Percentiles rank a stretch among this genome's conserved stretches.
Evolutionary conservation across 2,113 vertebrate species (phyloP).

Genomic region (Sisor rabdophorus): DNA sequence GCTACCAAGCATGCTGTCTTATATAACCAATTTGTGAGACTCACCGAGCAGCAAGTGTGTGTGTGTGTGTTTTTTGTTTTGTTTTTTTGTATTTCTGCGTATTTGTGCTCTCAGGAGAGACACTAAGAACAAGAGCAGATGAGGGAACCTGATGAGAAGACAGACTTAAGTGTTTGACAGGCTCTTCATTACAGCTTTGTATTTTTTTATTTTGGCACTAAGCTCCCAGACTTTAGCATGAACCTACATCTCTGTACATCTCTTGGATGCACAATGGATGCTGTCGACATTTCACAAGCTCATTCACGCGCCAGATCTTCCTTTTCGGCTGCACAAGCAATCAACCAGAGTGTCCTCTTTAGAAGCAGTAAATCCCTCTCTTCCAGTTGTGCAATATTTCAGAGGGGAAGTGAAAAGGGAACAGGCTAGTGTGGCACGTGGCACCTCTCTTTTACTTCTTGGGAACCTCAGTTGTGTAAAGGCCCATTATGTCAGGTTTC

Average conservation of each 20-base stretch:
- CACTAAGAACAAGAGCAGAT: constrained; percentile 12
- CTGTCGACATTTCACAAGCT: neutral
- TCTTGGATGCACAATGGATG: neutral
- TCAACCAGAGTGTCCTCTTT: constrained; percentile 12
- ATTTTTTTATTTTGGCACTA: neutral
- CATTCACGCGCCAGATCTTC: neutral
- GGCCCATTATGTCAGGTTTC: constrained; percentile 47
- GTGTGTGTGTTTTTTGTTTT: constrained; percentile 56
- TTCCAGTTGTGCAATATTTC: constrained; percentile 49
- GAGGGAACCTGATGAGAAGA: constrained; percentile 33
- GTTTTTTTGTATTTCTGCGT: constrained; percentile 30
- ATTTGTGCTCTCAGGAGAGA: constrained; percentile 45
- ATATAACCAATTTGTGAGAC: constrained; percentile 84
- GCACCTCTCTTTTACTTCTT: constrained; percentile 40
- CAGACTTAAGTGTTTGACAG: constrained; percentile 34
- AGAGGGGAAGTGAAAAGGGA: constrained; percentile 50
- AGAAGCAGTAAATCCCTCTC: constrained; percentile 33
- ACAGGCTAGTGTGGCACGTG: constrained; percentile 44
- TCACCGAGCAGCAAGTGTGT: constrained; percentile 78
- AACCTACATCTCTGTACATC: no score
- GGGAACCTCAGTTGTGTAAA: constrained; percentile 45
- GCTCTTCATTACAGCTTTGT: constrained; percentile 34
- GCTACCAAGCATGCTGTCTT: constrained; percentile 88
- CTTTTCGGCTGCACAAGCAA: neutral
- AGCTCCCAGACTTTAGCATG: no score